Base-by-base conservation (phyloP, 2,113 vertebrate species). In the Psammodynastes pulverulentus region DNA sequence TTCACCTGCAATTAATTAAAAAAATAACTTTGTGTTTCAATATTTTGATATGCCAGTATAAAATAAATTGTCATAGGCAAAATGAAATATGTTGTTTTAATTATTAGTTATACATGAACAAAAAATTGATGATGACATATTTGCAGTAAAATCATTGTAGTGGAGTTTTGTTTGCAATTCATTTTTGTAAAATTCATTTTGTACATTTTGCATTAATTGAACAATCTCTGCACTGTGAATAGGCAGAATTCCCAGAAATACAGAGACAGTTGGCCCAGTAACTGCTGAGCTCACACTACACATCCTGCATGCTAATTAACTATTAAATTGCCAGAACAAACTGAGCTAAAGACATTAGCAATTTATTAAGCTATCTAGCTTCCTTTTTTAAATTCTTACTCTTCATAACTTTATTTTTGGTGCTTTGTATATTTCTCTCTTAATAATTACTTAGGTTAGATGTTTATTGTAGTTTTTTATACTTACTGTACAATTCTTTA, bases 231-330 rank as follows among this genome's bases (percentile, higher is more conserved):
- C 96, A 97, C 98, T 98, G 97, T 97, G 98, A 98, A 98, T 98
- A 98, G 98, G 97, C 98, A 98, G 96, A 98, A 98, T 98, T 98
- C 98, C 98, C 97, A 98, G 98, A 98, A 98, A 98, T 97, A 98
- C 98, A 97, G 97, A 98, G 97, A 97, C 98, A 98, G 97, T 98
- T 98, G 97, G 98, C 98, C 97, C 97, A 98, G 98, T 97, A 98
- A 98, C 98, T 98, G 98, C 97, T 98, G 97, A 98, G 98, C 97
- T 98, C 98, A 98, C 97, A 96, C 96, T 97, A 97, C 97, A 98
- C 97, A 96, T 97, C 95, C 96, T 96, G 97, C 97, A 97, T 97
- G 95, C 96, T 97, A 97, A 95, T 98, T 98, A 98, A 98, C 98
- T 96, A 94, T 98, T 93, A 96, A 95, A 96, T 94, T 98, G 97